phyloP scores from a whole-genome alignment of 1,140 invertebrate species.

The Trialeurodes vaporariorum region DNA sequence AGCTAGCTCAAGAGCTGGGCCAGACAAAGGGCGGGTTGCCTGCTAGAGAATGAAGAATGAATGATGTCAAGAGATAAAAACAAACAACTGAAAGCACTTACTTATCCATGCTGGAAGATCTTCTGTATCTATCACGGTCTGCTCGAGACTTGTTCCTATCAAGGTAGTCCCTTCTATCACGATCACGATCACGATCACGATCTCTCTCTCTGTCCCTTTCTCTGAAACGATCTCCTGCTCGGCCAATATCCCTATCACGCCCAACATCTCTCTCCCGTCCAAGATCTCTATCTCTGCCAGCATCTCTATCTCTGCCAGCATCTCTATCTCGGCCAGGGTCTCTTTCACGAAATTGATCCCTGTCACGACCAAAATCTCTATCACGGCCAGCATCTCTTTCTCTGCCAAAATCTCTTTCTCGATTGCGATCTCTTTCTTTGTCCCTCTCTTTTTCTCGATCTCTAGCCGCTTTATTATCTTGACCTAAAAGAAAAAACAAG shows the following conservation, averaged over 20 bases:
- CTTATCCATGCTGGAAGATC: neutral
- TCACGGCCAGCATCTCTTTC: conserved; percentile 24
- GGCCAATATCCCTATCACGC: conserved; percentile 30
- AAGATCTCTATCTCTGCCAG: conserved; percentile 25
- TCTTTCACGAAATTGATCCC: conserved; percentile 23
- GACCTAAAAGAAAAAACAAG: conserved; percentile 10
- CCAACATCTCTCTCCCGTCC: conserved; percentile 28
- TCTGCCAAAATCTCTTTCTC: neutral
- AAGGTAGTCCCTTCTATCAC: conserved; percentile 20
- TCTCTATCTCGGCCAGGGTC: neutral
- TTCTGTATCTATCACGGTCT: neutral
- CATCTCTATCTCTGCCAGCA: neutral
- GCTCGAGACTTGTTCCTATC: neutral
- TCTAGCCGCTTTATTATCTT: conserved; percentile 7
- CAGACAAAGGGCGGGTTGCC: too few species aligned
- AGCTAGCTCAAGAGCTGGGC: too few species aligned
- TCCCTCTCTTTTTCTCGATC: neutral
- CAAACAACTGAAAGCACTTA: neutral
- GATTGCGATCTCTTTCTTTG: neutral
- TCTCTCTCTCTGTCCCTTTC: conserved; percentile 26
- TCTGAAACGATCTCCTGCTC: conserved; percentile 24
- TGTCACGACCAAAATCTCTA: conserved; percentile 27
- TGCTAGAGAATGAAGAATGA: too few species aligned
- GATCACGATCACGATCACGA: conserved; percentile 29
- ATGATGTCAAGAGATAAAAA: too few species aligned